phyloP scores from a whole-genome alignment of 2,797 vertebrate species.

The Eidolon dupreanum region DNA sequence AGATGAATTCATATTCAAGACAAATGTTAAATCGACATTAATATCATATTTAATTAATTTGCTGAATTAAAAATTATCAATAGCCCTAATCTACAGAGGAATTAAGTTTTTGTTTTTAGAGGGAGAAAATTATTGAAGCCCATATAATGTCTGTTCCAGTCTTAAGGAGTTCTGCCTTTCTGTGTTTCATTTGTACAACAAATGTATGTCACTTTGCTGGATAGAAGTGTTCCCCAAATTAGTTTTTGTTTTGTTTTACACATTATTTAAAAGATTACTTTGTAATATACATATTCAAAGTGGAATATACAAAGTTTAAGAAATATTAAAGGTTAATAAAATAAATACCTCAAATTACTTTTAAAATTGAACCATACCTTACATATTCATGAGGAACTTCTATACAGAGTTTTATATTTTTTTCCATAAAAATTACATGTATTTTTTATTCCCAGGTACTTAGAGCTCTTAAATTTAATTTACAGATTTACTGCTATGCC shows the following conservation, averaged over 20 bases:
- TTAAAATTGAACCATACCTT: not conserved
- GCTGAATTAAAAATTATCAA: constrained; percentile 3
- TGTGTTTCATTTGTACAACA: constrained; percentile 19
- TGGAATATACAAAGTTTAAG: not conserved
- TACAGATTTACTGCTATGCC: not conserved
- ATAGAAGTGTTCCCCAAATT: not conserved
- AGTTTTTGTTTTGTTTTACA: not conserved
- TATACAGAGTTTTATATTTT: not conserved
- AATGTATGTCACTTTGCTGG: not conserved
- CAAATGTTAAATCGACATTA: constrained; percentile 7
- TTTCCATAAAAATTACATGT: constrained; percentile 15
- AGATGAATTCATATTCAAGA: not conserved
- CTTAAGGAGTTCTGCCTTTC: not conserved
- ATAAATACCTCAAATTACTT: not conserved
- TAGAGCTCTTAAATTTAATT: constrained; percentile 5
- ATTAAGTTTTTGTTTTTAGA: constrained; percentile 24
- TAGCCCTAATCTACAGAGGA: not conserved
- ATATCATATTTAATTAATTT: constrained; percentile 4
- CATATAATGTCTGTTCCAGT: not conserved
- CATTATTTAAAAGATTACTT: constrained; percentile 22
- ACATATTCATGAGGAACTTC: not conserved
- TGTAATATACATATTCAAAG: not conserved
- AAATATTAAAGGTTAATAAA: constrained; percentile 29
- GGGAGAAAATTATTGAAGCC: not conserved
- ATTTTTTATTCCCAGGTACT: constrained; percentile 18